These are phyloP conservation scores for Tanytarsus gracilentus DNA, from an alignment of 2,888 invertebrate species.

Conservation along the genomic window DNA sequence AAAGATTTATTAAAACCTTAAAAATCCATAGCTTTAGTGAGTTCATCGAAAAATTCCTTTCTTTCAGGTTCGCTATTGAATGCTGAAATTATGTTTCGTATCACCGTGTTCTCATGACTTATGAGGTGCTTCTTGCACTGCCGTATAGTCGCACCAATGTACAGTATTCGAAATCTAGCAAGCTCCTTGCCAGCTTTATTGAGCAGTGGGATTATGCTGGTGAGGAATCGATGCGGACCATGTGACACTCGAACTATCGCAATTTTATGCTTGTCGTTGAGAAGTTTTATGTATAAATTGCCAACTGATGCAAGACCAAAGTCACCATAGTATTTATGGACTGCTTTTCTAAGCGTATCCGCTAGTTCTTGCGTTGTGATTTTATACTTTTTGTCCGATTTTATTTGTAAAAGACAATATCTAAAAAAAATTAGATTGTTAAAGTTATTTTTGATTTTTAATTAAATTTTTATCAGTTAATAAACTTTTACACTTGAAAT, in stretches of 20 bases:
- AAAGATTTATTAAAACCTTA: neutral
- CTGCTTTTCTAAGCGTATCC: neutral
- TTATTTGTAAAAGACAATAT: conserved; percentile 60
- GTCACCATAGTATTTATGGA: conserved; percentile 65
- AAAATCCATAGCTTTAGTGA: neutral
- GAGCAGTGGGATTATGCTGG: conserved; percentile 59
- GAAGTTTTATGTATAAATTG: conserved; percentile 66
- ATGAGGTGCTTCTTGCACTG: conserved; percentile 68
- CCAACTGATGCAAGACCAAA: conserved; percentile 63
- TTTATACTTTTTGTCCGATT: conserved; percentile 30
- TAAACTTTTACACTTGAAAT: too few relatives aligned
- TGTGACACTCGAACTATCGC: conserved; percentile 64
- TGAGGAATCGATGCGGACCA: conserved; percentile 63
- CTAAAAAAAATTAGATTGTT: conserved; percentile 45
- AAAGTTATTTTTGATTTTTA: too few relatives aligned
- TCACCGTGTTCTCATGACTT: conserved; percentile 55
- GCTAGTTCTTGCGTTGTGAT: conserved; percentile 10
- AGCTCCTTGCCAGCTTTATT: conserved; percentile 51
- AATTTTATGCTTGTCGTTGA: conserved; percentile 65
- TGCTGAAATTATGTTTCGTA: conserved; percentile 54
- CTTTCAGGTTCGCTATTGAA: conserved; percentile 56
- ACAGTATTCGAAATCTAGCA: conserved; percentile 56
- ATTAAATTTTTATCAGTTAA: too few relatives aligned
- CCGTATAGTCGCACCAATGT: conserved; percentile 68
- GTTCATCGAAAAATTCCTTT: conserved; percentile 43